Percentiles rank a stretch among this genome's conserved stretches.
Conservation (phyloP, 2,113 vertebrate genomes). For the Coregonus clupeaformis region DNA sequence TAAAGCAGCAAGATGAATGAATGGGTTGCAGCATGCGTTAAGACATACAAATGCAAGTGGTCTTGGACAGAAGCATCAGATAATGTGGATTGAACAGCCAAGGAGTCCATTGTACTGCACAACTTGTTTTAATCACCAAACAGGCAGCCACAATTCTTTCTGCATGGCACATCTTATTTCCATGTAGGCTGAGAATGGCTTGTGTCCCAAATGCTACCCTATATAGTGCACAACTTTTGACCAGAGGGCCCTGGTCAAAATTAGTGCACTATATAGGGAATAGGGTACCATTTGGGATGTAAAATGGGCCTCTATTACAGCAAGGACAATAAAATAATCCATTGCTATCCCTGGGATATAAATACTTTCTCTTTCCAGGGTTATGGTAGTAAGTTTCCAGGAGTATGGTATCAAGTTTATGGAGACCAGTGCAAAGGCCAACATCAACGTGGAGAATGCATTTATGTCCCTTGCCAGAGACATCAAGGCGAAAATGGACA, state of each 20-base stretch:
- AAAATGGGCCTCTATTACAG: slow-evolving; percentile 21
- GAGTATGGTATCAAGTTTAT: slow-evolving; percentile 98
- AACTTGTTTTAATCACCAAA: slow-evolving; percentile 11
- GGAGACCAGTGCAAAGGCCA: slow-evolving; percentile 98
- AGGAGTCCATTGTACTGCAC: slow-evolving; percentile 20
- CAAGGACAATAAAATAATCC: slow-evolving; percentile 22
- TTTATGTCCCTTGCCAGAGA: slow-evolving; percentile 97
- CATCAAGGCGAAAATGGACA: slow-evolving; percentile 99
- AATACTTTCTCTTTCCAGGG: slow-evolving; percentile 1
- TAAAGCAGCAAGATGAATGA: slow-evolving; percentile 2
- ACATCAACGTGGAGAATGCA: slow-evolving; percentile 96
- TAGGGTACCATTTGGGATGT: neutral
- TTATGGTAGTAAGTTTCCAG: neutral
- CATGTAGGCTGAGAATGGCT: neutral
- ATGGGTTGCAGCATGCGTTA: slow-evolving; percentile 7
- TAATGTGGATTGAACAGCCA: slow-evolving; percentile 27
- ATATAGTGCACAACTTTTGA: no score
- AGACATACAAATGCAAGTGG: slow-evolving; percentile 7
- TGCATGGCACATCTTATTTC: neutral
- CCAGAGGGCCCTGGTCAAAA: no score
- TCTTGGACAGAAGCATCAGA: slow-evolving; percentile 4
- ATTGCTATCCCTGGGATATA: neutral
- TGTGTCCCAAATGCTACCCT: no score
- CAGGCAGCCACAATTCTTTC: neutral
- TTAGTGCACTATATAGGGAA: no score